Base-by-base conservation (phyloP, 2,113 vertebrate species). In the Syngnathoides biaculeatus region DNA sequence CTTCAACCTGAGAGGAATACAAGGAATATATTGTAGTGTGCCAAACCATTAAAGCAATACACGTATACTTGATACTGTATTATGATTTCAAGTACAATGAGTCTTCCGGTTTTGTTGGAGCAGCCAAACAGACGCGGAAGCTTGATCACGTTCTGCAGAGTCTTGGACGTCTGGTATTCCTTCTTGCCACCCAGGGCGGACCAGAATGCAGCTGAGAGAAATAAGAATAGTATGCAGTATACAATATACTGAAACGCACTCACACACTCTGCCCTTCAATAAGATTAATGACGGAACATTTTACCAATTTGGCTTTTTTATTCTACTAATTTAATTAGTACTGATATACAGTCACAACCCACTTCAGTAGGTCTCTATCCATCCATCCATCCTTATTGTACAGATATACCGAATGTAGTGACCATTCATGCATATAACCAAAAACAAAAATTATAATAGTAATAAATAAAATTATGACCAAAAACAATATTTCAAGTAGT, bases 121-220 rank as follows among this genome's bases (percentile, higher is more conserved):
- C 92, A 93, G 72, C 91, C 92, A 9, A 93, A 93, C 56, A 93
- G 87, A 48, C 92, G 91, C 2, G 92, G 90, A 2, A 84, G 75
- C 2, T 74, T 83, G 22, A 86, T n/a, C 22, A 62, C 48, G 1
- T 71, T 80, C 71, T 81, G 86, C 79, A 93, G 86, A 78, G 80
- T 80, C 69, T 82, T 86, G 38, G 92, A 93, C 17, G 88, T 92
- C 87, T 93, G 92, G 77, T 93, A 93, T 0, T 88, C 83, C 69
- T 89, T 90, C 83, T 93, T 93, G 4, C 92, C 92, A 2, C 92
- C 92, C 48, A 93, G 84, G 60, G 86, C 71, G 67, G 83, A 67
- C 92, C 92, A 93, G 83, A 93, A 93, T 0, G 64, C 78, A 72
- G 24, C 92, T 93, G 75, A 13, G 19, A 69, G 3, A 22, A 62